Evolutionary conservation across 30 jellyfish, hydroid and myxozoan genomes (phyloP).

Genomic region (Morbakka virulenta): DNA sequence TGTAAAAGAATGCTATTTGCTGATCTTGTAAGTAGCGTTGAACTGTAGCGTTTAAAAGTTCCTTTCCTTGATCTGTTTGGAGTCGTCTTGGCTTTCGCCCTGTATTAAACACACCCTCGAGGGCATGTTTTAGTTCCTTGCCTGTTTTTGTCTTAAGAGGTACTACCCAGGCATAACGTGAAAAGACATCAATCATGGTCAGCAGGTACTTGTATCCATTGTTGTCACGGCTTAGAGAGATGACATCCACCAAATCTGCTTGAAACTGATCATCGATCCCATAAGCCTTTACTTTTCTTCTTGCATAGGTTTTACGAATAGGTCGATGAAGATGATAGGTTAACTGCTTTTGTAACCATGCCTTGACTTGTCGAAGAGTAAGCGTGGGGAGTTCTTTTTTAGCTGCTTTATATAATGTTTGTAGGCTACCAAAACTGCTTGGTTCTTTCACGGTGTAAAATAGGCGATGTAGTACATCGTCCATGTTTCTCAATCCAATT

Average conservation of each 20-base stretch:
- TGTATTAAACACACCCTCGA: background rate
- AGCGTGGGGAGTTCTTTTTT: slow-evolving; percentile 25
- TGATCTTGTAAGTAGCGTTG: slow-evolving; percentile 6
- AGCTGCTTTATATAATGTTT: slow-evolving; percentile 30
- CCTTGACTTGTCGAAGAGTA: slow-evolving; percentile 14
- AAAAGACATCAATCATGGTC: slow-evolving; percentile 36
- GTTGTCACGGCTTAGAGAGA: slow-evolving; percentile 3
- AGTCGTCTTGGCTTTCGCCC: background rate
- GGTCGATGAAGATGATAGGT: slow-evolving; percentile 52
- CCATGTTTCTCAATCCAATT: background rate
- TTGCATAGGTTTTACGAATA: slow-evolving; percentile 14
- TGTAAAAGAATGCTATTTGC: slow-evolving; percentile 10
- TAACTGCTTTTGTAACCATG: slow-evolving; percentile 19
- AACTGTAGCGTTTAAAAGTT: slow-evolving; percentile 10
- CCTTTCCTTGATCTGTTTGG: slow-evolving; percentile 40
- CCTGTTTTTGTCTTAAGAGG: slow-evolving; percentile 19
- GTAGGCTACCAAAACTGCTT: slow-evolving; percentile 22
- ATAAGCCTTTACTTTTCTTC: slow-evolving; percentile 18
- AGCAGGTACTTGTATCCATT: slow-evolving; percentile 28
- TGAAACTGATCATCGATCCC: slow-evolving; percentile 44
- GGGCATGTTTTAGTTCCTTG: background rate
- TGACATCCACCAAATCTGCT: slow-evolving; percentile 44
- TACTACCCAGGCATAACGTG: slow-evolving; percentile 50
- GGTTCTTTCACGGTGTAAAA: slow-evolving; percentile 1
- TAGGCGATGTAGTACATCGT: background rate